Evolutionary conservation across 2,888 invertebrate species (phyloP), one percentile per base, ranked within the genome.

Genomic region (Ichneumoninae sp.): DNA sequence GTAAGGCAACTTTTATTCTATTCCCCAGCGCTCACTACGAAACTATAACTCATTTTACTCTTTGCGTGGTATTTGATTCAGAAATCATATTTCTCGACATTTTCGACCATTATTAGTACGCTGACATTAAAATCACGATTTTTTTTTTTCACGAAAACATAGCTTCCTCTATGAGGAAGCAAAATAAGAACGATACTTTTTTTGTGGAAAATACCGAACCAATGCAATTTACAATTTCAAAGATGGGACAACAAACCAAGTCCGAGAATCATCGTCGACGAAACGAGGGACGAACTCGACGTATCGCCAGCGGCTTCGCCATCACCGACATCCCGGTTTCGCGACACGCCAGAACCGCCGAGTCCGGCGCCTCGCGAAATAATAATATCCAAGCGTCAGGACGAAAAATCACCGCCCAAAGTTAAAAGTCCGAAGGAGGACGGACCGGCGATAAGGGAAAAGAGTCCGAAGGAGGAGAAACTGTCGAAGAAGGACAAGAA

Each of bases 231-330:
- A 57, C 13, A 16, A 47, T 71, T 47, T 52, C 74, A 33, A 80
- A 93, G 93, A 74, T 93, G 93, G 93, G 93, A 93, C 3, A 91
- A 92, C 72, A 86, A 89, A 33, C 44, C 82, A 10, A 91, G 86
- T 81, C 91, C 92, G 7, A 93, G 90, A 84, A 92, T 93, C n/a
- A 80, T 91, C 10, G 78, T 92, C 16, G 92, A 93, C 22, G 93
- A 93, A 71, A 83, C 89, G 0, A 91, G 87, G 66, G 88, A 89
- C 26, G 90, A 87, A 3, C 87, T 79, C 5, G 91, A 92, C 40
- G 77, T 83, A 0, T 90, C 92, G 0, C 90, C 92, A 1, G 75
- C 83, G 16, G 78, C 87, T 83, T 88, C 91, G 3, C 86, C 90
- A 30, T 89, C 90, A n/a, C 90, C 90, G 16, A 85, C 86, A 3